Base-by-base conservation (phyloP, 2,113 vertebrate species). In the Platichthys stellatus region DNA sequence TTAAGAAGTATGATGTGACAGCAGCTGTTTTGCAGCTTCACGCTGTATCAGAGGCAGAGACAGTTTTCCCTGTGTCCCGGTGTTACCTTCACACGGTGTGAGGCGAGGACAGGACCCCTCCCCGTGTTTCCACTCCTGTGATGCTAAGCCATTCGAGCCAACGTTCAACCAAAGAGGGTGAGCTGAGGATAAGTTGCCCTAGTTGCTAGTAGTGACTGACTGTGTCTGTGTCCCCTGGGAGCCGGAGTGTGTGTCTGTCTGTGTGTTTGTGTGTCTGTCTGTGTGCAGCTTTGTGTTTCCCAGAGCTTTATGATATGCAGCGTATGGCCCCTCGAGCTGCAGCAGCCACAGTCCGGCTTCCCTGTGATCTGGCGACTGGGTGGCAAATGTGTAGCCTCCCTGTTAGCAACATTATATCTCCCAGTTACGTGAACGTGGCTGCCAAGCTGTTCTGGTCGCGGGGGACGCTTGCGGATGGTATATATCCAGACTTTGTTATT, bases 201-300 rank as follows among this genome's bases (percentile, higher is more conserved):
- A 80, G 88, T 92, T 92, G 90, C 85, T 80, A 74, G 66, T 82
- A 84, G 73, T 85, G 89, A 92, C 86, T 66, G 90, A 89, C 80
- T 84, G 83, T 78, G 74, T 80, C 70, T 63, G 79, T 63, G 72
- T 83, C 65, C 67, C 60, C 59, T 47, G 75, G 70, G 76, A 63
- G 60, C 20, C 63, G 35, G 60, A 43, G 57, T 53, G 53, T n/a
- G 70, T 26, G 69, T 63, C 31, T 31, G 31, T 31, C 31, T 31
- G 70, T 51, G 62, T 57, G 49, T 68, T 49, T 38, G 78, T 49
- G 63, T 51, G 51, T 21, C 24, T 54, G 38, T 45, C 54, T 57
- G 58, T 56, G 54, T 38, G 71, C 28, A 65, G 51, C 66, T 53
- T 63, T 58, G 51, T 69, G 63, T 23, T 77, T 86, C 77, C 72